Evolutionary conservation across 35 echinoderm and acorn worm genomes (phyloP).

Genomic region (Strongylocentrotus purpuratus): DNA sequence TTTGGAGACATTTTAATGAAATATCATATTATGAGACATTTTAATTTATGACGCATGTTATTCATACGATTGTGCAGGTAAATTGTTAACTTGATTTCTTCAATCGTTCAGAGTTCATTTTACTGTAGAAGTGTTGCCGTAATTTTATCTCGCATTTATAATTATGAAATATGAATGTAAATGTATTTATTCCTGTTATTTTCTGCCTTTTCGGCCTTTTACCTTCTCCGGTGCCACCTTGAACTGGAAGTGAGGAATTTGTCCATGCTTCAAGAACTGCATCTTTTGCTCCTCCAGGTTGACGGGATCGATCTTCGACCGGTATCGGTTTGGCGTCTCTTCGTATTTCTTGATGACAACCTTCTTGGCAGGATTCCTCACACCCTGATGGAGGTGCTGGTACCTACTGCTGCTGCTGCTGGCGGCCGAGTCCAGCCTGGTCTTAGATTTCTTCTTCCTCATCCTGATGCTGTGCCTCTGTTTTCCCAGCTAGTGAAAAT

Average conservation of each 20-base stretch:
- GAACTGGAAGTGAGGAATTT: conserved; percentile 75
- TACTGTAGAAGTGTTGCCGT: no score
- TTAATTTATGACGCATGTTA: no score
- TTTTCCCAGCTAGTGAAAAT: background rate
- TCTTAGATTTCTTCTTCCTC: background rate
- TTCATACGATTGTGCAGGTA: no score
- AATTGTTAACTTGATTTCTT: no score
- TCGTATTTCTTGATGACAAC: conserved; percentile 74
- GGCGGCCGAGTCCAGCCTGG: background rate
- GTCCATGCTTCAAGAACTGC: conserved; percentile 74
- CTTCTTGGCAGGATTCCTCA: conserved; percentile 19
- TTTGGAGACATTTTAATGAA: no score
- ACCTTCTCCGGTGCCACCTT: conserved; percentile 56
- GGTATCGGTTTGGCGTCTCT: conserved; percentile 72
- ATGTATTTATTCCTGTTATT: no score
- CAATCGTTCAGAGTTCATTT: no score
- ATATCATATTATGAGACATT: no score
- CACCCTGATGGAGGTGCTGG: background rate
- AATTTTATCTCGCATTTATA: no score
- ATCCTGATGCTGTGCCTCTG: background rate
- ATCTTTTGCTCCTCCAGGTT: conserved; percentile 85
- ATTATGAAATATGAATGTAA: no score
- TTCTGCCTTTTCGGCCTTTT: background rate
- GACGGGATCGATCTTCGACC: conserved; percentile 80
- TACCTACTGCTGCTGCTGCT: background rate